phyloP scores from a whole-genome alignment of 1,140 invertebrate species.

The Penaeus indicus region DNA sequence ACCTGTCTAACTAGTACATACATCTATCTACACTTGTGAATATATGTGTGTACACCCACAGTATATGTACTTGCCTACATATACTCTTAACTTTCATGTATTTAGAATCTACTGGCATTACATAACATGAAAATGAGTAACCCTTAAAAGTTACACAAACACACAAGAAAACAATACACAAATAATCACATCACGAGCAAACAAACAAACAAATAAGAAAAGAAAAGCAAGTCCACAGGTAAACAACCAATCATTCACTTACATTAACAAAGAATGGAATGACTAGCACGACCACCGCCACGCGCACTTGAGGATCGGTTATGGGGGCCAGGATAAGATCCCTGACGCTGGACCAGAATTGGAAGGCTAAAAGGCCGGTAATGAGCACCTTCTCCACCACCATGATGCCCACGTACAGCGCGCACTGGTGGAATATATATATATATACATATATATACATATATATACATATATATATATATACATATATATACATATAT shows the following conservation, averaged over 20 bases:
- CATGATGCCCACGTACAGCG: constrained; percentile 78
- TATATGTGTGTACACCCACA: no score
- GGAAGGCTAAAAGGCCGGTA: constrained; percentile 76
- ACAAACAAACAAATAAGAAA: no score
- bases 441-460: no score
- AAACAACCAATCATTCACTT: constrained; percentile 70
- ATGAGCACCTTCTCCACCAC: constrained; percentile 79
- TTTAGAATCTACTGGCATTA: neutral
- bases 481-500: constrained; percentile 11
- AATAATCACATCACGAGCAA: no score
- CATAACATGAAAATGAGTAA: neutral
- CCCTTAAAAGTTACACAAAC: neutral
- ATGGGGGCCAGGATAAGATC: constrained; percentile 80
- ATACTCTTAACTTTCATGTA: no score
- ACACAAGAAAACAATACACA: neutral
- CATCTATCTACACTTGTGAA: no score
- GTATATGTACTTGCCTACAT: no score
- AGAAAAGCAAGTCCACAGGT: neutral
- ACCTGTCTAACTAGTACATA: no score
- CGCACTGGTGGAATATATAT: constrained; percentile 77
- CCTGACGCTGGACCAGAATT: constrained; percentile 77
- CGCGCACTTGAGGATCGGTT: constrained; percentile 78
- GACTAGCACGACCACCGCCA: constrained; percentile 83
- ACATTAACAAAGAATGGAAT: constrained; percentile 88
- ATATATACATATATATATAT: no score